phyloP scores from a whole-genome alignment of 2,888 invertebrate species.

The Zhuqinia jingwanae region DNA sequence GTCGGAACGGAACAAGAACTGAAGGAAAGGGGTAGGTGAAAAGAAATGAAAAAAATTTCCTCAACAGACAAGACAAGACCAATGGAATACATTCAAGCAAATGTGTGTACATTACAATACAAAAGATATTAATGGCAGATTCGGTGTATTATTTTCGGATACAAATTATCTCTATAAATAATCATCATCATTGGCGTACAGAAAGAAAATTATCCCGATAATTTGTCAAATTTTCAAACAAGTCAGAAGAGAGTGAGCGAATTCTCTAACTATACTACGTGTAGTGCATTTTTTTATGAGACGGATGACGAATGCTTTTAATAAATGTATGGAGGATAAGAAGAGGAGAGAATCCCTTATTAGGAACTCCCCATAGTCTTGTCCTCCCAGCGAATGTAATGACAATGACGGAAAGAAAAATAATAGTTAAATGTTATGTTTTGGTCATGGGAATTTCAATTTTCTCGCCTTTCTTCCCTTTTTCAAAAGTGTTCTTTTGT shows the following conservation, averaged over 20 bases:
- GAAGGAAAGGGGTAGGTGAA: not conserved
- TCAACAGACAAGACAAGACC: too few species aligned
- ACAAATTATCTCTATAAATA: not conserved
- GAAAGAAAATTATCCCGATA: conserved; percentile 19
- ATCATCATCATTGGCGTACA: not conserved
- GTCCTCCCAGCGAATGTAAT: conserved; percentile 42
- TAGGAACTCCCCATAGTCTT: conserved; percentile 20
- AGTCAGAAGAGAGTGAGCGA: not conserved
- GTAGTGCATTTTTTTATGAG: too few species aligned
- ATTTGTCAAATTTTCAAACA: conserved; percentile 43
- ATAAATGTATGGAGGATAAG: not conserved
- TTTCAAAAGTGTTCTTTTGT: conserved; percentile 48
- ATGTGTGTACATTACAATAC: too few species aligned
- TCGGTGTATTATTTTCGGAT: not conserved
- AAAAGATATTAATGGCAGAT: too few species aligned
- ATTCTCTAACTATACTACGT: conserved; percentile 24
- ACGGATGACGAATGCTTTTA: too few species aligned
- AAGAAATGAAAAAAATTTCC: too few species aligned
- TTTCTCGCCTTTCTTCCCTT: conserved; percentile 65
- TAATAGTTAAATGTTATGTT: conserved; percentile 53
- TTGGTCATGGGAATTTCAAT: conserved; percentile 72
- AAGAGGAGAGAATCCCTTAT: not conserved
- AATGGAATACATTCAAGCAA: too few species aligned
- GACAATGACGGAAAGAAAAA: conserved; percentile 60
- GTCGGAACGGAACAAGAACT: not conserved